These are phyloP conservation scores for Pao palembangensis DNA, from an alignment of 2,113 vertebrate genomes.

Conservation along the genomic window DNA sequence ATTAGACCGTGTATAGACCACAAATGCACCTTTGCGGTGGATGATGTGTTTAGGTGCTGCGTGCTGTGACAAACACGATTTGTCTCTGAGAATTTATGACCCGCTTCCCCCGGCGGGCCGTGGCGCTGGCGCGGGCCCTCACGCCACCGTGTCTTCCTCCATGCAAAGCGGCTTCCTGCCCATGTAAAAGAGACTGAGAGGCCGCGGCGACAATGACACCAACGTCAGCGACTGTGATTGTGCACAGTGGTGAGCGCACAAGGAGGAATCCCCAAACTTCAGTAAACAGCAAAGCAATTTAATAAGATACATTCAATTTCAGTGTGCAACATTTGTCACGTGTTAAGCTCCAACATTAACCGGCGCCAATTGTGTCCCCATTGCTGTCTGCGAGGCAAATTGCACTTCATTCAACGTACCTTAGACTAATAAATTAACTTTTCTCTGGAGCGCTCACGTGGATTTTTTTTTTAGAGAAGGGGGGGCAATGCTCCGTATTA, in stretches of 20 bases:
- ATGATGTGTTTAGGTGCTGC: too few species aligned
- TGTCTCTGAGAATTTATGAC: too few species aligned
- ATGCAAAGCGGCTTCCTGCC: constrained; percentile 55
- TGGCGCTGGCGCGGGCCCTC: constrained; percentile 7
- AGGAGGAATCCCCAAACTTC: neutral
- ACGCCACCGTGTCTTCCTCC: neutral
- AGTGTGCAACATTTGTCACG: constrained; percentile 78
- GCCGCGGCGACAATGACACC: neutral
- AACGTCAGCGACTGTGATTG: neutral
- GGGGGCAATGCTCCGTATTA: constrained; percentile 55
- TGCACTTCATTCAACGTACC: constrained; percentile 78
- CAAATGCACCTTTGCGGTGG: too few species aligned
- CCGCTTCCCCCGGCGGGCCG: too few species aligned
- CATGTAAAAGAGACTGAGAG: constrained; percentile 45
- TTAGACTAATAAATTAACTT: constrained; percentile 79
- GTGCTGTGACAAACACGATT: too few species aligned
- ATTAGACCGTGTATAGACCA: too few species aligned
- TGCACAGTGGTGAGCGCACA: neutral
- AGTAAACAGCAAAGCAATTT: constrained; percentile 67
- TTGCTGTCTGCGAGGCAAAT: constrained; percentile 58
- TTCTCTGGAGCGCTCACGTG: constrained; percentile 55
- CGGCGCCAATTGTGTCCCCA: constrained; percentile 53
- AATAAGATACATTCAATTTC: constrained; percentile 83
- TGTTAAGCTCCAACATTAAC: constrained; percentile 57
- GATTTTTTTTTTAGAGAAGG: constrained; percentile 60